Percentiles rank a stretch among this genome's conserved stretches.
These are phyloP conservation scores for Polydrusus tereticollis DNA, from an alignment of 2,888 invertebrate genomes.

Conservation along the genomic window DNA sequence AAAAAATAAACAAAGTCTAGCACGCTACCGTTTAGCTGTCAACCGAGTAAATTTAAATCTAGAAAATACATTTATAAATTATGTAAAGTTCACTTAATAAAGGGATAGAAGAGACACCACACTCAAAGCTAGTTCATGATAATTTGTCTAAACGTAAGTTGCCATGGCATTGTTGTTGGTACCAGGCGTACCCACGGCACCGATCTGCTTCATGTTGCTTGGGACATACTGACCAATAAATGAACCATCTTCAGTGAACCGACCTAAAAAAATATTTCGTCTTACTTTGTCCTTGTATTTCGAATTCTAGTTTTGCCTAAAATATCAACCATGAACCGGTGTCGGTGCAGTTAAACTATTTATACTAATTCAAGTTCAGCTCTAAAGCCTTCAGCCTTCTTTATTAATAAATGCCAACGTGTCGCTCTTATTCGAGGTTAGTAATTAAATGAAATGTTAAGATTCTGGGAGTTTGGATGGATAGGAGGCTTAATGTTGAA, in stretches of 20 bases:
- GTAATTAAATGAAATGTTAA: no score
- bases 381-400: no score
- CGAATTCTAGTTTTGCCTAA: neutral
- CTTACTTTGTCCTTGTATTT: neutral
- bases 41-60: slow-evolving; percentile 15
- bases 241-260: slow-evolving; percentile 97
- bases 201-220: slow-evolving; percentile 77
- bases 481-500: no score
- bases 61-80: slow-evolving; percentile 36
- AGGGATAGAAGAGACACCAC: slow-evolving; percentile 47
- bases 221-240: slow-evolving; percentile 98
- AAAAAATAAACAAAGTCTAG: slow-evolving; percentile 49
- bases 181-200: slow-evolving; percentile 67
- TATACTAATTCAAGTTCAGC: no score
- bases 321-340: neutral
- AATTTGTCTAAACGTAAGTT: slow-evolving; percentile 73
- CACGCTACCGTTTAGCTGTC: slow-evolving; percentile 22
- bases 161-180: slow-evolving; percentile 72
- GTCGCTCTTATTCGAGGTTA: no score
- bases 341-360: no score
- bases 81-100: slow-evolving; percentile 47
- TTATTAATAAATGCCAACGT: no score
- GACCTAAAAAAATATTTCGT: slow-evolving; percentile 70
- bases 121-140: slow-evolving; percentile 52
- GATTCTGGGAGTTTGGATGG: no score